Conservation (phyloP, 2,113 vertebrate genomes). For the Phrynosoma blainvillii region DNA sequence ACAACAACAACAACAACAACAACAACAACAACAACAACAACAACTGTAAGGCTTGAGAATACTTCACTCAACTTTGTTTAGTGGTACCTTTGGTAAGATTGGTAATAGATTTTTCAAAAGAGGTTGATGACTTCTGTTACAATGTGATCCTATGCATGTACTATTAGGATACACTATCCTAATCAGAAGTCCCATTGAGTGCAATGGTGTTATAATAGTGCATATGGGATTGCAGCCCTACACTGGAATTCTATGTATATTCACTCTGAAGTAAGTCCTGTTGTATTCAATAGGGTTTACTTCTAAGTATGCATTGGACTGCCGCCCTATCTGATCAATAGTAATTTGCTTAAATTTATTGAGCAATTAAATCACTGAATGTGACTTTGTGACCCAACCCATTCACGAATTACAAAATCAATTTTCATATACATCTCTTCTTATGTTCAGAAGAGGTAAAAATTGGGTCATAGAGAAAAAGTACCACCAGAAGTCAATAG, state of each 20-base stretch:
- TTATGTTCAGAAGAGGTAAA: background rate
- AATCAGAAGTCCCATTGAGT: background rate
- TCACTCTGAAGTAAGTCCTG: background rate
- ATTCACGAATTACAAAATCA: background rate
- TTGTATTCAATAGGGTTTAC: background rate
- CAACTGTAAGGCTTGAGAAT: background rate
- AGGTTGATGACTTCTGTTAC: background rate
- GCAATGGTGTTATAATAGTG: background rate
- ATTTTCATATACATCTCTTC: background rate
- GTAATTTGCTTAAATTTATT: conserved; percentile 1
- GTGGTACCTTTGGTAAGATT: background rate
- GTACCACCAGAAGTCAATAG: background rate
- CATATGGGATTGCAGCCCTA: background rate
- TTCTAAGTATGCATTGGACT: background rate
- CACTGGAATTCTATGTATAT: background rate
- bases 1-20: background rate
- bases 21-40: background rate
- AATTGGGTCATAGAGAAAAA: background rate
- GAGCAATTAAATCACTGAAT: background rate
- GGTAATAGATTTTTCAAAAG: background rate
- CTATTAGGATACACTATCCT: too few relatives aligned
- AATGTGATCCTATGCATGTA: background rate
- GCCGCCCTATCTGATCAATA: conserved; percentile 7
- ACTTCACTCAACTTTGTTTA: background rate
- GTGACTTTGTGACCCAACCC: background rate